Evolutionary conservation across 2,113 vertebrate genomes (phyloP).

Genomic region (Oncorhynchus keta): DNA sequence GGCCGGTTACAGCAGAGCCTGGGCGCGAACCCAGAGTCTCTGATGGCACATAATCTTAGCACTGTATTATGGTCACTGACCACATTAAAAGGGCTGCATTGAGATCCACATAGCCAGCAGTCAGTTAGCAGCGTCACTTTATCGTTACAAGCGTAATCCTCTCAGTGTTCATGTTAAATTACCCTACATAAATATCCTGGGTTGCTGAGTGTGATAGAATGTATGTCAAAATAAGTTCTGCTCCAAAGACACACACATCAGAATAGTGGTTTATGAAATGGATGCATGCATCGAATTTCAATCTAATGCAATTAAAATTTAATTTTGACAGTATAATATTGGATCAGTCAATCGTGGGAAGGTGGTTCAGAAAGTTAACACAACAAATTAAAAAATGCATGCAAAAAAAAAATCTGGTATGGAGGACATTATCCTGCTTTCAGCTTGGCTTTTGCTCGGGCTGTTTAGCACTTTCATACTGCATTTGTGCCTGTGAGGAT

Average conservation of each 20-base stretch:
- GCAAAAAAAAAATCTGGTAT: background rate
- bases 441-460: conserved; percentile 1
- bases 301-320: background rate
- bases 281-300: background rate
- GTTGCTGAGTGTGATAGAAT: background rate
- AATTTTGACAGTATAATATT: background rate
- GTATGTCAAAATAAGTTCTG: background rate
- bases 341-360: background rate
- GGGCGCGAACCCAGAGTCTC: too few species aligned
- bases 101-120: background rate
- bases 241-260: background rate
- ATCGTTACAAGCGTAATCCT: background rate
- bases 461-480: conserved; percentile 57
- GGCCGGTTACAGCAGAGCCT: too few species aligned
- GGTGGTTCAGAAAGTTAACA: background rate
- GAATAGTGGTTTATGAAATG: background rate
- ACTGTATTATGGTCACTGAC: background rate
- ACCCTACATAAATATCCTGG: background rate
- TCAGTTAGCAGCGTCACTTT: background rate
- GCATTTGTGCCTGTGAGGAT: conserved; percentile 49
- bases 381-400: background rate
- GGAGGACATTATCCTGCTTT: background rate
- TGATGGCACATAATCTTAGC: background rate
- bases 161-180: background rate
- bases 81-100: background rate